Percentiles rank a stretch among this genome's conserved stretches.
phyloP scores from a whole-genome alignment of 2,888 invertebrate species.

The Zonitis immaculata region DNA sequence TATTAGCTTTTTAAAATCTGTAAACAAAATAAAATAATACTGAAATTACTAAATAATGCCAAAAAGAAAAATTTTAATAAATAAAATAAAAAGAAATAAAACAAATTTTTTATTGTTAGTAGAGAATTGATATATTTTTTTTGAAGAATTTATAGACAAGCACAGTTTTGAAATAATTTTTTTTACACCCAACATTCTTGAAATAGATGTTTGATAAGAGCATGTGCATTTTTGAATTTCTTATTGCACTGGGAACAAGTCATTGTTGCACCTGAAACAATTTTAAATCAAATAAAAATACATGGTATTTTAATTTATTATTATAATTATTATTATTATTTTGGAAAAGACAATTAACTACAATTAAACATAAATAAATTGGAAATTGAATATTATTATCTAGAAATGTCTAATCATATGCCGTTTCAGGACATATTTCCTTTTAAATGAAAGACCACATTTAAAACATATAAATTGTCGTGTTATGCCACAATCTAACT shows the following conservation, averaged over 20 bases:
- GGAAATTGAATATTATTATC: not conserved
- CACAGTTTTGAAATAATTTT: not conserved
- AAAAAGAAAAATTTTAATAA: not conserved
- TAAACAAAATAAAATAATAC: slow-evolving; percentile 1
- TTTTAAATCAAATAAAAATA: not conserved
- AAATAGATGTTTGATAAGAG: slow-evolving; percentile 2
- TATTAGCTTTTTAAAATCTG: slow-evolving; percentile 7
- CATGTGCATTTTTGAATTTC: slow-evolving; percentile 1
- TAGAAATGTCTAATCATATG: not conserved
- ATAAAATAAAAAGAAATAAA: not conserved
- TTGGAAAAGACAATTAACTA: not conserved
- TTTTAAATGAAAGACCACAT: slow-evolving; percentile 2
- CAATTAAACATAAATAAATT: not conserved
- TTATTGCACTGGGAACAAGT: slow-evolving; percentile 6
- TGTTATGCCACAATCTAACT: slow-evolving; percentile 3
- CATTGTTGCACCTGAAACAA: slow-evolving; percentile 10
- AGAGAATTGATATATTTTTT: not conserved
- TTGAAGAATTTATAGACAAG: not conserved
- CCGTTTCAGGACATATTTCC: slow-evolving; percentile 1
- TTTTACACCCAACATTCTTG: not conserved
- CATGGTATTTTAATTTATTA: not conserved
- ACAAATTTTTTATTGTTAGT: not conserved
- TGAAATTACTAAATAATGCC: not conserved
- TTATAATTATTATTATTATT: too few relatives aligned
- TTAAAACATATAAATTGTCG: not conserved